These are phyloP conservation scores for Ramazzottius varieornatus DNA, from an alignment of 2,888 invertebrate species.

Conservation along the genomic window DNA sequence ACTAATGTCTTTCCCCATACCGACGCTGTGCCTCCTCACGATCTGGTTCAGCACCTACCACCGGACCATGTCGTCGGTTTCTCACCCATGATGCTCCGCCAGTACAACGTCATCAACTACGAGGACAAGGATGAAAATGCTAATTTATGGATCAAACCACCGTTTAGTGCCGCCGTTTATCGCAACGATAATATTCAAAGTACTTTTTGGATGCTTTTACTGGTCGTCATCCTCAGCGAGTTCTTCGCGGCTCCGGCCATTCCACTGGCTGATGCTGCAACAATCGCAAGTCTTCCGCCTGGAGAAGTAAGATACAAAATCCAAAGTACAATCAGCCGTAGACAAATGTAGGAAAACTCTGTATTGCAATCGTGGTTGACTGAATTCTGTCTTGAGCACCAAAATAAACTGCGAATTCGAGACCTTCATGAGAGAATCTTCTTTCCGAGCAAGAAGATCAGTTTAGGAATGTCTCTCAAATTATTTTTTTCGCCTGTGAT, in stretches of 20 bases:
- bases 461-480: too few relatives aligned
- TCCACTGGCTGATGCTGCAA: conserved; percentile 71
- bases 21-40: background rate
- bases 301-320: background rate
- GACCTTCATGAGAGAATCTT: too few relatives aligned
- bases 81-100: conserved; percentile 33
- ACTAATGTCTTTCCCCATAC: background rate
- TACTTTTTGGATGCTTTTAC: conserved; percentile 69
- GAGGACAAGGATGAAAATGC: background rate
- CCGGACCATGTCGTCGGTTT: conserved; percentile 25
- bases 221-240: conserved; percentile 80
- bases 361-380: too few relatives aligned
- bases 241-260: conserved; percentile 87
- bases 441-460: too few relatives aligned
- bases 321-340: too few relatives aligned
- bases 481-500: too few relatives aligned
- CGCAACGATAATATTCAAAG: conserved; percentile 61
- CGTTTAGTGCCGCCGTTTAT: conserved; percentile 78
- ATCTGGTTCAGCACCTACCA: conserved; percentile 9
- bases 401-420: too few relatives aligned
- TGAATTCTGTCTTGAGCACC: too few relatives aligned
- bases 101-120: background rate
- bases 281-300: background rate
- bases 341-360: too few relatives aligned
- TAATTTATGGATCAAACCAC: conserved; percentile 32